Evolutionary conservation across 2,113 vertebrate genomes (phyloP).

Genomic region (Sakesphorus luctuosus): DNA sequence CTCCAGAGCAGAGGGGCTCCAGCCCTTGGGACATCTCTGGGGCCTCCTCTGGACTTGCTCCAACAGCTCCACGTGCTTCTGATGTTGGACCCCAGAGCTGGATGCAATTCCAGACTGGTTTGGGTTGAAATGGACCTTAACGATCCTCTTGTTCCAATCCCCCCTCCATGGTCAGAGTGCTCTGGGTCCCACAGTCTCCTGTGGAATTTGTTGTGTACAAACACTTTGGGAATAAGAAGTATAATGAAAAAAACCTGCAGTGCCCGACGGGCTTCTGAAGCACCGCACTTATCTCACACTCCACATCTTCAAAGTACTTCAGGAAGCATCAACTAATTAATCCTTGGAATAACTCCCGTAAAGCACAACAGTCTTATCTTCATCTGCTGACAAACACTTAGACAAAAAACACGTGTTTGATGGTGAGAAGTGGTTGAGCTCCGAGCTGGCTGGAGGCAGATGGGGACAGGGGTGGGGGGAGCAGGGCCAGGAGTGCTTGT

Average conservation of each 20-base stretch:
- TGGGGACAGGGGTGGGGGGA: rapidly evolving
- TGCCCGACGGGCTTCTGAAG: not conserved
- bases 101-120: not conserved
- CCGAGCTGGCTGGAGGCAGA: not conserved
- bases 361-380: not conserved
- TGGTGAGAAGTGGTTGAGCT: rapidly evolving
- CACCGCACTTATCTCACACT: not conserved
- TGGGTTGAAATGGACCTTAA: not conserved
- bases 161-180: not conserved
- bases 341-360: not conserved
- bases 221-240: not conserved
- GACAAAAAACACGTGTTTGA: not conserved
- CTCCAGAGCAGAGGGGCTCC: not conserved
- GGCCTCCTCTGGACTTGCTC: not conserved
- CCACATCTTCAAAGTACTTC: conserved; percentile 5
- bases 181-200: rapidly evolving
- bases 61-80: not conserved
- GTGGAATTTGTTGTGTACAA: not conserved
- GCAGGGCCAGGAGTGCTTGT: not conserved
- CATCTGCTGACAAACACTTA: not conserved
- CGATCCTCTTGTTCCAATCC: not conserved
- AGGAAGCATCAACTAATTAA: conserved; percentile 21
- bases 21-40: not conserved
- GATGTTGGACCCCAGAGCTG: not conserved
- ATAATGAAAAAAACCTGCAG: not conserved